Evolutionary conservation across 64 coral and sea anemone genomes (phyloP).

Genomic region (Acropora yongei): DNA sequence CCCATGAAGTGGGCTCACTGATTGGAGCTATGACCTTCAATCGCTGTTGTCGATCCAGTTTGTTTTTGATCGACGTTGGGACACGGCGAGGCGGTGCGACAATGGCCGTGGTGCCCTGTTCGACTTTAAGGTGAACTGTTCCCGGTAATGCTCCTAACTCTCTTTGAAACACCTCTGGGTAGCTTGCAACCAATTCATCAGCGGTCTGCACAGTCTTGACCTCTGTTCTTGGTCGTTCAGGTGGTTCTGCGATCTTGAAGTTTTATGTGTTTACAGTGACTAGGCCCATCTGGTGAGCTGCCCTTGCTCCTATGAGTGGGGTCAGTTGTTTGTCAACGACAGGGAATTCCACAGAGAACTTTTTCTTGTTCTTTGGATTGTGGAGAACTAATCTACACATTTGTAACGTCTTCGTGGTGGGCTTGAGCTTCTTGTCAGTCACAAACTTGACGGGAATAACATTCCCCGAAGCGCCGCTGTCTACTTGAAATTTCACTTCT

Average conservation of each 20-base stretch:
- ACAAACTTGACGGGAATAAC: slow-evolving; percentile 9
- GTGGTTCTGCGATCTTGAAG: slow-evolving; percentile 6
- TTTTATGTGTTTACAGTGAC: slow-evolving; percentile 30
- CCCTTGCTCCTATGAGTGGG: slow-evolving; percentile 34
- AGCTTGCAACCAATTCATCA: not conserved
- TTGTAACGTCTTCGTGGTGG: slow-evolving; percentile 4
- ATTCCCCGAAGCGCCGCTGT: slow-evolving; percentile 23
- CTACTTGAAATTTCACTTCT: slow-evolving; percentile 28
- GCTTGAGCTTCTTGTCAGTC: not conserved
- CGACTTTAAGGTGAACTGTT: slow-evolving; percentile 34
- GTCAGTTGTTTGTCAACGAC: not conserved
- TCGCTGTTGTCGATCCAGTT: slow-evolving; percentile 3
- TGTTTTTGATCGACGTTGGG: slow-evolving; percentile 5
- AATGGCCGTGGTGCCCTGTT: slow-evolving; percentile 7
- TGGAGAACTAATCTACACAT: slow-evolving; percentile 35
- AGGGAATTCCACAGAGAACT: slow-evolving; percentile 49
- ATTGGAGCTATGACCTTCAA: slow-evolving; percentile 34
- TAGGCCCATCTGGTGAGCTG: slow-evolving; percentile 59
- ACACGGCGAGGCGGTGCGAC: slow-evolving; percentile 5
- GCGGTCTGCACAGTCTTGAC: not conserved
- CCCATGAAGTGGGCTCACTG: slow-evolving; percentile 27
- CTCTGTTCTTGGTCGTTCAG: not conserved
- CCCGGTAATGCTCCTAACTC: slow-evolving; percentile 30
- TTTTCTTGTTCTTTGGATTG: slow-evolving; percentile 26
- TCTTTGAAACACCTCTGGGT: slow-evolving; percentile 19